Evolutionary conservation across 2,113 vertebrate species (phyloP).

Genomic region (Cricetomys ansorgei): DNA sequence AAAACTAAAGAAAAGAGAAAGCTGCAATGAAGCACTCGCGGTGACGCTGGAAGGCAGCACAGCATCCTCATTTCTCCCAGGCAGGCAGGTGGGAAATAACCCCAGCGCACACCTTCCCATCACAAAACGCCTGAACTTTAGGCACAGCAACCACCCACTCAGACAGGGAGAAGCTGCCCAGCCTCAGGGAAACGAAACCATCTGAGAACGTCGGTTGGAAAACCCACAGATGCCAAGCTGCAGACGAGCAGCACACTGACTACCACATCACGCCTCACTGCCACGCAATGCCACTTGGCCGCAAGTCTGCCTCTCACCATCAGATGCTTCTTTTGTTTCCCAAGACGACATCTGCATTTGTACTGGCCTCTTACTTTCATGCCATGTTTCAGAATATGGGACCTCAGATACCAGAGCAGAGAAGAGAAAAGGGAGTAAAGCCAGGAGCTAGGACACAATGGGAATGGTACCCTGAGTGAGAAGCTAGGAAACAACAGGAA

Average conservation of each 20-base stretch:
- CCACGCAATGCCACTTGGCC: background rate
- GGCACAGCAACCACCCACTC: background rate
- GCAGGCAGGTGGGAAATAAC: background rate
- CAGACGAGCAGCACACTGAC: background rate
- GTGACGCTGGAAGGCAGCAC: accelerated
- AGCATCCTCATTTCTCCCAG: background rate
- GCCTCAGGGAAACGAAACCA: background rate
- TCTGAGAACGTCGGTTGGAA: background rate
- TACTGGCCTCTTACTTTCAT: background rate
- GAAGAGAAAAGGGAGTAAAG: background rate
- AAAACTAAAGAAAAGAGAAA: background rate
- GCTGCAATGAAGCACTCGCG: background rate
- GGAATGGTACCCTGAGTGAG: no score
- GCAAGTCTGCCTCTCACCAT: background rate
- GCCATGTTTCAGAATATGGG: background rate
- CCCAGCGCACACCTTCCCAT: background rate
- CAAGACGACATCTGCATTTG: background rate
- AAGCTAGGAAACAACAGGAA: no score
- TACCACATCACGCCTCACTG: background rate
- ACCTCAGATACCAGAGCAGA: background rate
- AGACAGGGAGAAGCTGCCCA: background rate
- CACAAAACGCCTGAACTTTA: background rate
- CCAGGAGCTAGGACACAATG: background rate
- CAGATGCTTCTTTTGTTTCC: background rate
- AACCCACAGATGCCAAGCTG: background rate